phyloP scores from a whole-genome alignment of 2,797 vertebrate genomes.

The Acipenser ruthenus region DNA sequence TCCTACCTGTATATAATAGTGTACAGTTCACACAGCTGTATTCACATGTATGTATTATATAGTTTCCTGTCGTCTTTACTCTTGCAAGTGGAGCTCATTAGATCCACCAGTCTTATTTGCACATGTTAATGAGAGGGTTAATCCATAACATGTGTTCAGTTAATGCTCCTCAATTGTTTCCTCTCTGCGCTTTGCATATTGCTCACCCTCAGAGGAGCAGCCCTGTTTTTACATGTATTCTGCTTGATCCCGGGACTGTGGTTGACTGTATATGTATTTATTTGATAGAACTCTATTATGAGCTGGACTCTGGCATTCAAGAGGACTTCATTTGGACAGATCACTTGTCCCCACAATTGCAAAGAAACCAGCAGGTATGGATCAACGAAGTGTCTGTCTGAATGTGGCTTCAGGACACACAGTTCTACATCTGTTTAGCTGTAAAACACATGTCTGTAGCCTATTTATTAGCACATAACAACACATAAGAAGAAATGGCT shows the following conservation, averaged over 20 bases:
- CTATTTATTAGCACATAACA: no score
- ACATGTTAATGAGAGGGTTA: background rate
- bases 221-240: background rate
- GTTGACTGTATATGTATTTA: constrained; percentile 7
- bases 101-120: no score
- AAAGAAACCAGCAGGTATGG: constrained; percentile 81
- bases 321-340: constrained; percentile 53
- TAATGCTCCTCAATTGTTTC: no score
- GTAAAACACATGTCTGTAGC: background rate
- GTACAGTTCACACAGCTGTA: no score
- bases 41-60: no score
- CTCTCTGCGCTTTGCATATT: background rate
- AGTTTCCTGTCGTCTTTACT: no score
- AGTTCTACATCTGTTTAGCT: background rate
- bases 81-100: no score
- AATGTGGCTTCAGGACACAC: no score
- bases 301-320: constrained; percentile 26
- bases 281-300: constrained; percentile 37
- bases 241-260: background rate
- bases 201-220: background rate
- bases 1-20: no score
- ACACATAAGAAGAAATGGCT: background rate
- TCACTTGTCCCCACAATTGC: constrained; percentile 76
- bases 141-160: no score
- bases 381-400: background rate